Evolutionary conservation across 2,113 vertebrate species (phyloP).

Genomic region (Psittacus erithacus): DNA sequence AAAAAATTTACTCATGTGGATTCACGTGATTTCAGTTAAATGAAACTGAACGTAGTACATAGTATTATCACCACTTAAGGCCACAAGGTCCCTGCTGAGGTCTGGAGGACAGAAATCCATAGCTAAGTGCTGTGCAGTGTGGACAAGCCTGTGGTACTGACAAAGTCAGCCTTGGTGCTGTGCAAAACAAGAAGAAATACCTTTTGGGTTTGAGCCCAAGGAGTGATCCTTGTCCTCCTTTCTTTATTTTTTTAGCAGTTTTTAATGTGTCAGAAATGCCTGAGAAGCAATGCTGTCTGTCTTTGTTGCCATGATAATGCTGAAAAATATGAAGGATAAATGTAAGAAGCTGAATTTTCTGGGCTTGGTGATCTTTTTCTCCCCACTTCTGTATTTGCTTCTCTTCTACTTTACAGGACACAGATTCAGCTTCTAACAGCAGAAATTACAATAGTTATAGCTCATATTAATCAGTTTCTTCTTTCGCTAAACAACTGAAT

Average conservation of each 20-base stretch:
- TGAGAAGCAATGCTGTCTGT: not conserved
- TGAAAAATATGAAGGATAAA: not conserved
- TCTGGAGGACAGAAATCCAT: not conserved
- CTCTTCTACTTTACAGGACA: not conserved
- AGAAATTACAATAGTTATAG: not conserved
- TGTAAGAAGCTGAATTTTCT: not conserved
- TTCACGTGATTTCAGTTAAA: not conserved
- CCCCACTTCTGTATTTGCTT: not conserved
- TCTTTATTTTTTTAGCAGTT: not conserved
- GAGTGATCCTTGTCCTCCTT: not conserved
- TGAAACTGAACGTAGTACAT: not conserved
- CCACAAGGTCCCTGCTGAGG: not conserved
- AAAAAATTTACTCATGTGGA: not conserved
- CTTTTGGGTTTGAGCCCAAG: not conserved
- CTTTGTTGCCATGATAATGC: not conserved
- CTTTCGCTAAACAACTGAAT: not conserved
- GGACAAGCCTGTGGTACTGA: not conserved
- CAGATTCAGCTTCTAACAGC: not conserved
- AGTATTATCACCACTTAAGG: not conserved
- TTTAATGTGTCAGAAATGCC: not conserved
- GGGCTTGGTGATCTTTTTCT: not conserved
- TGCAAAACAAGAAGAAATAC: not conserved
- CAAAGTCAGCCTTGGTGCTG: accelerated
- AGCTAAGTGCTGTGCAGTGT: not conserved
- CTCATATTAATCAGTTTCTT: not conserved